Evolutionary conservation across 2,888 invertebrate genomes (phyloP), one percentile per base, ranked within the genome.

Genomic region (Leistus spinibarbis): DNA sequence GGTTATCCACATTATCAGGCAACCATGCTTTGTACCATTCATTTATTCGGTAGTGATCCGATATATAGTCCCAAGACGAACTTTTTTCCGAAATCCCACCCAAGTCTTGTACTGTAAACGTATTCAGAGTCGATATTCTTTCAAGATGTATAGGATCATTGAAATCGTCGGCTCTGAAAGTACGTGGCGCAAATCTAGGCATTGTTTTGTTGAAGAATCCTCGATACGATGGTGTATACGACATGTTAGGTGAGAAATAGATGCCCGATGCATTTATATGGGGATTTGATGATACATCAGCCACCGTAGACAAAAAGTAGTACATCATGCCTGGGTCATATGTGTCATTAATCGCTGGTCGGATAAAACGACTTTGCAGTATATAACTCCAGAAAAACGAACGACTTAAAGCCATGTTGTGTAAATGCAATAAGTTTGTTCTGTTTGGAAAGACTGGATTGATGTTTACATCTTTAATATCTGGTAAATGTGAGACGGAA

Each of bases 281-380:
- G 0, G 94, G 93, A 86, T 97, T 98, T 0, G 97, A 91, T 0
- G 98, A 94, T 0, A 99, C 95, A 84, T 99, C 98, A 0, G 99
- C 97, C 0, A 97, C 95, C 0, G 96, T 93, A 0, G 98, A 97
- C 60, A 98, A 87, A 83, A 97, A 97, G 82, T 97, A 97, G 83
- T 98, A 98, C 96, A 98, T 96, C 93, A 99, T 95, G 70, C 98
- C 98, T 0, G 98, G 98, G 86, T 98, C 98, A 80, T 96, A 95
- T 0, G 96, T 95, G 81, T 96, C 95, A 83, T 95, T 96, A 20
- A 95, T 95, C 0, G 95, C 95, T 0, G 96, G 96, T 24, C 96
- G 88, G 79, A 96, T 96, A 80, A 96, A 95, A 78, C 97, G 78
- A 23, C 95, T 95, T 83, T 97, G 97, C 0, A 97, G 89, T 76